Evolutionary conservation across 1,140 invertebrate genomes (phyloP), one percentile per base, ranked within the genome.

Genomic region (Drosophila repletoides): DNA sequence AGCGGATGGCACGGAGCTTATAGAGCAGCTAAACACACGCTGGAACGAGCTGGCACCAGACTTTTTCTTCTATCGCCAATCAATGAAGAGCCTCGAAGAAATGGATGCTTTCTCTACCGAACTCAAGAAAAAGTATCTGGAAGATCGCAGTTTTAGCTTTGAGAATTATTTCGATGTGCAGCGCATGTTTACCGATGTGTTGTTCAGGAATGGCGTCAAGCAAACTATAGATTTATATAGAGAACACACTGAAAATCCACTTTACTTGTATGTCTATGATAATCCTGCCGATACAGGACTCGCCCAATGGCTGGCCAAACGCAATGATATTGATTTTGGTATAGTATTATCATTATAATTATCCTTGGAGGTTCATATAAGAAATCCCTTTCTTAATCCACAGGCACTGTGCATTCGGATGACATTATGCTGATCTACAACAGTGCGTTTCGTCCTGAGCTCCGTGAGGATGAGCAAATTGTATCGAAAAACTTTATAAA

Each of bases 341-440:
- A 67, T 17, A 36, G 7, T 19, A 36, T 38, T 2, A 4, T 38
- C 3, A 19, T n/a, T 1, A 38, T 19, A 9, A 9, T 19, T 38
- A 0, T 22, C 1, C 0, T 15, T n/a, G n/a, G n/a, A n/a, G n/a
- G 15, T n/a, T 29, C 17, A 24, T 0, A 4, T 15, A 34, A 3
- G 6, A 10, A 34, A 5, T 34, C 12, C 10, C 10, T 14, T 5
- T 34, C 10, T 14, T 34, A n/a, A n/a, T 14, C 3, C 9, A 5
- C 10, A 75, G 72, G 72, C 6, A 60, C 72, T 52, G 33, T 75
- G 15, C 72, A 72, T 56, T 33, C 38, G 1, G 72, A 76, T 12
- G 72, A 76, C 21, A 48, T 56, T 10, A 28, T 46, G 31, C 24
- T 76, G 17, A 72, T 76, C 7, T 55, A 64, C 9, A 17, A 34